Base-by-base conservation (phyloP, 2,888 invertebrate species). In the Acanthosepion esculentum region DNA sequence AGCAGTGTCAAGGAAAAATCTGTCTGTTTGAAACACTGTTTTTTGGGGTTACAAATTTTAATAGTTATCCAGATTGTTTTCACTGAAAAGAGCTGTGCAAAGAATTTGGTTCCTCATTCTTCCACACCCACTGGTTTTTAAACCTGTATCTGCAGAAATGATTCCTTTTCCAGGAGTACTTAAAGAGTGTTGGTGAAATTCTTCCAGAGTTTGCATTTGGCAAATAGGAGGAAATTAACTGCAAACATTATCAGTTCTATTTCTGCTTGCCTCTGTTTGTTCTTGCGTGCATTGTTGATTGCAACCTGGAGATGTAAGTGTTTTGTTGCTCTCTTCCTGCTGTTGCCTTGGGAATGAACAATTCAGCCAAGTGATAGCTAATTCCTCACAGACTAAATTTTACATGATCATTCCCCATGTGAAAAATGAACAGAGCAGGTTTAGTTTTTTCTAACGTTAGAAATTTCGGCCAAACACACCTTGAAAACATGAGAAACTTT, bases 141-240 rank as follows among this genome's bases (percentile, higher is more conserved):
- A n/a, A 78, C n/a, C 4, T 78, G 78, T 18, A 78, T 78, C 78
- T 3, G n/a, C n/a, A 78, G 12, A 78, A 78, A 15, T 78, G 78
- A 78, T 78, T 78, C 12, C 78, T 78, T 78, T 78, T 78, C 78
- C 78, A 78, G 12, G 78, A 78, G 78, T 33, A 78, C 33, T 78
- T 78, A 78, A n/a, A 78, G 78, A n/a, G 78, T 78, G 78, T 78
- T 33, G 33, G 15, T 78, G 78, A n/a, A 78, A 78, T 78, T 15
- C n/a, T 15, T n/a, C 78, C 78, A 78, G 78, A 78, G 78, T 78
- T 78, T 78, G 78, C 78, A 78, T 33, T 78, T 78, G n/a, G n/a
- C 78, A 78, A 78, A 78, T 33, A 78, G n/a, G 33, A 78, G 78
- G n/a, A 78, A 78, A 78, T 78, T 78, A 78, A 78, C 78, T n/a